These are phyloP conservation scores for Proisotoma minuta DNA, from an alignment of 2,888 invertebrate genomes.

Conservation along the genomic window DNA sequence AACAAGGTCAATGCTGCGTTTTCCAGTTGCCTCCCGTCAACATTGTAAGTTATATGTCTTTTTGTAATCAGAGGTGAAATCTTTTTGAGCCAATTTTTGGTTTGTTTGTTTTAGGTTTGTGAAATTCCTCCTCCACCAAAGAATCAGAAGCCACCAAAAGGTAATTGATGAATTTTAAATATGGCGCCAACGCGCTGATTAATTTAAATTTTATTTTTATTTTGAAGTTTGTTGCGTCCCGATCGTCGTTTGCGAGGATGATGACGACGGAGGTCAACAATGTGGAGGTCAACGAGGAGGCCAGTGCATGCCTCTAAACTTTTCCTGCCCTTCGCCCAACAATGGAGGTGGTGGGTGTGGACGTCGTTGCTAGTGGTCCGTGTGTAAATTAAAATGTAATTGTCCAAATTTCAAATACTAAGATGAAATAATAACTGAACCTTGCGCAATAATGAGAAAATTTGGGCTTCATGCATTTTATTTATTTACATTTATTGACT, in stretches of 20 bases:
- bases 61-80: too few species aligned
- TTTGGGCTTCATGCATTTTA: too few species aligned
- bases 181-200: background rate
- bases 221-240: conserved; percentile 47
- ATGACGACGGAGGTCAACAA: conserved; percentile 24
- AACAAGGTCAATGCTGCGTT: conserved; percentile 47
- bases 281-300: conserved; percentile 6
- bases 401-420: too few species aligned
- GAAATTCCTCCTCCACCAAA: conserved; percentile 46
- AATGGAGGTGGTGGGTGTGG: background rate
- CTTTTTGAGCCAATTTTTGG: too few species aligned
- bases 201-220: too few species aligned
- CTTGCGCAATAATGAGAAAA: too few species aligned
- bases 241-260: conserved; percentile 45
- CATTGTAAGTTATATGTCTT: background rate
- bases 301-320: conserved; percentile 6
- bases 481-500: too few species aligned
- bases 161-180: background rate
- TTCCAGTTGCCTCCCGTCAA: conserved; percentile 44
- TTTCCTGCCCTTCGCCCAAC: conserved; percentile 3
- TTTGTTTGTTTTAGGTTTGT: too few species aligned
- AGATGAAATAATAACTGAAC: background rate
- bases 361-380: too few species aligned
- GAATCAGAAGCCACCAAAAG: conserved; percentile 43
- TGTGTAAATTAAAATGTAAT: too few species aligned